Percentiles rank a stretch among this genome's conserved stretches.
phyloP scores from a whole-genome alignment of 2,113 vertebrate species.

The Tetrao urogallus region DNA sequence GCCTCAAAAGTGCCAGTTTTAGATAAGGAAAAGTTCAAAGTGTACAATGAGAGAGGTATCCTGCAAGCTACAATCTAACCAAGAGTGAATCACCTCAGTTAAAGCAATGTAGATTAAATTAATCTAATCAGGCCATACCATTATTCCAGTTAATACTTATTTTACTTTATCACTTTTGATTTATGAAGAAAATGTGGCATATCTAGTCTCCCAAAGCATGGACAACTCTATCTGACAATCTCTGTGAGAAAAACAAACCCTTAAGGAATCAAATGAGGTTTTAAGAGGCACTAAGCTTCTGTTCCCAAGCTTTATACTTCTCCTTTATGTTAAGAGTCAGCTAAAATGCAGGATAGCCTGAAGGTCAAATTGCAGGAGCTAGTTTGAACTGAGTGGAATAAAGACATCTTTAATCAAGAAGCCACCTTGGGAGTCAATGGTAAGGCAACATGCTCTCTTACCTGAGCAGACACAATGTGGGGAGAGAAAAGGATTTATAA shows the following conservation, averaged over 20 bases:
- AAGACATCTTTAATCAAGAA: neutral
- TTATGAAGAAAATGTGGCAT: neutral
- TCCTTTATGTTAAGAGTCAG: neutral
- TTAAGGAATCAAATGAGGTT: neutral
- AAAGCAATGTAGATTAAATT: constrained; percentile 5
- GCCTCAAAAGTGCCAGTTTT: neutral
- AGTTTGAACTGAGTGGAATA: neutral
- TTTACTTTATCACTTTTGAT: neutral
- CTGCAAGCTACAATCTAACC: neutral
- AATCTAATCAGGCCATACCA: neutral
- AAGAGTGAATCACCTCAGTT: neutral
- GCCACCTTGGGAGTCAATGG: neutral
- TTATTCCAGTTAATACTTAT: neutral
- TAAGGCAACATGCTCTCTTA: neutral
- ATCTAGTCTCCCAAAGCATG: neutral
- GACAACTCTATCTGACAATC: neutral
- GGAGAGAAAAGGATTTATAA: neutral
- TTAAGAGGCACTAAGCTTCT: neutral
- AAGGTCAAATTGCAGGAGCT: neutral
- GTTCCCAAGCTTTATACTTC: neutral
- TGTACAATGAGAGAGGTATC: neutral
- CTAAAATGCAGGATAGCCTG: neutral
- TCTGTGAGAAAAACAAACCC: constrained; percentile 1
- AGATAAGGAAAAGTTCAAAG: neutral
- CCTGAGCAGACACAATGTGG: neutral